Evolutionary conservation across 2,797 vertebrate species (phyloP).

Genomic region (Fratercula arctica): DNA sequence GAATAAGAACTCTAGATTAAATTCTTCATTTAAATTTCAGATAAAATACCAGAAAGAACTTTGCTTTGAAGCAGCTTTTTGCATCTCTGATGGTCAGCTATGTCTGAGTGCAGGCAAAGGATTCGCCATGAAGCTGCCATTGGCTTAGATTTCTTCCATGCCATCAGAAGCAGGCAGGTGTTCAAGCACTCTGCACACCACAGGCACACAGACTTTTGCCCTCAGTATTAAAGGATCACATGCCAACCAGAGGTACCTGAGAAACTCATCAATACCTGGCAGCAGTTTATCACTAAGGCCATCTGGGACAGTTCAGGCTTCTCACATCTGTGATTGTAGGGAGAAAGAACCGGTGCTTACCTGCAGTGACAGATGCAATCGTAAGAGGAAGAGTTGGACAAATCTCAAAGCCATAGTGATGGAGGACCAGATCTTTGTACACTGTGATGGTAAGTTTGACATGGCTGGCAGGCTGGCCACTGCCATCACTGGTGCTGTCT

Average conservation of each 20-base stretch:
- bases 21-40: neutral
- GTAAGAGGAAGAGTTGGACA: slow-evolving; percentile 85
- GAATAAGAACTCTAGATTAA: neutral
- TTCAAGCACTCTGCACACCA: neutral
- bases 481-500: slow-evolving; percentile 72
- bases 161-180: neutral
- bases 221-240: neutral
- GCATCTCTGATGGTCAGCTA: neutral
- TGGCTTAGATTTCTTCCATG: neutral
- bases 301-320: neutral
- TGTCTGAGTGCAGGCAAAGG: rapidly evolving
- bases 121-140: rapidly evolving
- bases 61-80: neutral
- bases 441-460: slow-evolving; percentile 85
- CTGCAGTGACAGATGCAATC: slow-evolving; percentile 86
- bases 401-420: slow-evolving; percentile 89
- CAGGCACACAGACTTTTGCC: neutral
- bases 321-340: rapidly evolving
- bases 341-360: slow-evolving; percentile 59
- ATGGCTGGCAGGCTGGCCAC: slow-evolving; percentile 75
- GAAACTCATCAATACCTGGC: neutral
- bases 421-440: slow-evolving; percentile 81
- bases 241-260: neutral
- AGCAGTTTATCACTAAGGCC: neutral
- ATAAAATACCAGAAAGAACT: neutral